Evolutionary conservation across 2,797 vertebrate genomes (phyloP).

Genomic region (Salmo trutta): DNA sequence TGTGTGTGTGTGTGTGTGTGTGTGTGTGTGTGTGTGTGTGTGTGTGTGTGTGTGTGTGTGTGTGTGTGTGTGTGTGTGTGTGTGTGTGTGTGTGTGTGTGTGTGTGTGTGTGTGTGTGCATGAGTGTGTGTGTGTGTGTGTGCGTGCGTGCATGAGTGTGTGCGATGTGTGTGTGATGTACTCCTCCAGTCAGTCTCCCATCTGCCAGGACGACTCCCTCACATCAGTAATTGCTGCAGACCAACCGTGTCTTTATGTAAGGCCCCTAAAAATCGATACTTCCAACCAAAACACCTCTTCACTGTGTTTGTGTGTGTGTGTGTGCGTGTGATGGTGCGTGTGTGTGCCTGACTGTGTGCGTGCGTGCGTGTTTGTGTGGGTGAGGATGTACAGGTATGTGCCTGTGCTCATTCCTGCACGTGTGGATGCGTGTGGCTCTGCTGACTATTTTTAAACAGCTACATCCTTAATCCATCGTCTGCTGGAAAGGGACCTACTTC

Average conservation of each 20-base stretch:
- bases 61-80: background rate
- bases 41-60: background rate
- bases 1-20: background rate
- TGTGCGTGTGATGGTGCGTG: no score
- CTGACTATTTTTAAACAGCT: constrained; percentile 73
- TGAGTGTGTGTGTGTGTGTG: no score
- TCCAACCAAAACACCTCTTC: constrained; percentile 50
- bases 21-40: no score
- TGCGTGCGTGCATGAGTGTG: no score
- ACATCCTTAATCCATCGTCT: constrained; percentile 65
- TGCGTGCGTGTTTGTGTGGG: constrained; percentile 1
- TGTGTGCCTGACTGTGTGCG: constrained; percentile 15
- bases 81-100: background rate
- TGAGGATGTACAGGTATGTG: background rate
- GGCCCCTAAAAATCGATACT: constrained; percentile 61
- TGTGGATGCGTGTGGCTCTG: constrained; percentile 18
- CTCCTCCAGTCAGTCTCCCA: constrained; percentile 48
- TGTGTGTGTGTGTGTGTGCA: background rate
- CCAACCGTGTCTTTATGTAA: constrained; percentile 61
- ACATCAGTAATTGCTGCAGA: constrained; percentile 54
- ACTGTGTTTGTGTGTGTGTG: constrained; percentile 2
- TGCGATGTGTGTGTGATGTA: background rate
- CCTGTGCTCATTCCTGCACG: no score
- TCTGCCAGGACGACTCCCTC: constrained; percentile 47
- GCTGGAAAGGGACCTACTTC: constrained; percentile 55